Conservation (phyloP, 35 echinoderm and acorn worm genomes). For the Ptychodera flava region DNA sequence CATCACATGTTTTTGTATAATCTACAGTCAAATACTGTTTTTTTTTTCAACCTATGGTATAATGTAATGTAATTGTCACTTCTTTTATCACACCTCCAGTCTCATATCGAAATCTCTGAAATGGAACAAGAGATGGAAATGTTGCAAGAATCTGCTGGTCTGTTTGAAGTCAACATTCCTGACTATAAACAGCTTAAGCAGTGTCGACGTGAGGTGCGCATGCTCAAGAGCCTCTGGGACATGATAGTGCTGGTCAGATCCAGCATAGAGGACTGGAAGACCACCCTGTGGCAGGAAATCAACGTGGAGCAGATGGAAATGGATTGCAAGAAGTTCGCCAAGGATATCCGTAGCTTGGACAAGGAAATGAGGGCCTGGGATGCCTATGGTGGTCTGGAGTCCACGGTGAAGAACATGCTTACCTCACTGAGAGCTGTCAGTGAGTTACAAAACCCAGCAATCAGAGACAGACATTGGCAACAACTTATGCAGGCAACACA, state of each 20-base stretch:
- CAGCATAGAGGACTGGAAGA: constrained; percentile 96
- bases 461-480: constrained; percentile 99
- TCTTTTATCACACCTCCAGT: no score
- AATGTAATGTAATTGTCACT: no score
- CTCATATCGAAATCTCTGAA: constrained; percentile 57
- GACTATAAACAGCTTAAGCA: constrained; percentile 96
- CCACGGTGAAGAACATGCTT: constrained; percentile 98
- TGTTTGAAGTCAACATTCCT: constrained; percentile 93
- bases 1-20: no score
- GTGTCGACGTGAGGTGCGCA: constrained; percentile 71
- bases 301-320: constrained; percentile 99
- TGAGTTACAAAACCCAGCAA: constrained; percentile 95
- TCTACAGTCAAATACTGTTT: no score
- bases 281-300: constrained; percentile 90
- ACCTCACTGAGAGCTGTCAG: constrained; percentile 94
- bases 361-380: constrained; percentile 99
- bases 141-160: constrained; percentile 77
- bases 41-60: no score
- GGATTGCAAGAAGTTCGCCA: constrained; percentile 99
- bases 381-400: constrained; percentile 80
- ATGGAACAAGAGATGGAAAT: constrained; percentile 82
- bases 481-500: constrained; percentile 97
- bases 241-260: constrained; percentile 79
- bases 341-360: constrained; percentile 88
- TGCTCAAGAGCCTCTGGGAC: constrained; percentile 87